A percentile compares a stretch with the other conserved stretches of the same genome.
Conservation (phyloP, 1,140 invertebrate genomes). For the Alviniconcha marisindica region DNA sequence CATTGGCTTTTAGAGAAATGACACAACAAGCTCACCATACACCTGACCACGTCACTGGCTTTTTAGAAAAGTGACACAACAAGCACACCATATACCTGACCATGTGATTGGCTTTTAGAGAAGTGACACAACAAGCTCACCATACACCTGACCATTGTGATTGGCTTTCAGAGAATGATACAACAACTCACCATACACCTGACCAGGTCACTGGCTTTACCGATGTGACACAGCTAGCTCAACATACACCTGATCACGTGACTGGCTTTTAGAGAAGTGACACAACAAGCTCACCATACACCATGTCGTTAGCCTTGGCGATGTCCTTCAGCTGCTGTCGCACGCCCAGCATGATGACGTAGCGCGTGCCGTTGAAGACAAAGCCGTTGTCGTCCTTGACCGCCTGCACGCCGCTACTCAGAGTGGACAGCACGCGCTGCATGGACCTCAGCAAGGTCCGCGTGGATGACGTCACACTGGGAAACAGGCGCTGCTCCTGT, state of each 20-base stretch:
- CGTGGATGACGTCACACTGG: neutral
- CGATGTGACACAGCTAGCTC: neutral
- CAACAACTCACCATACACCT: neutral
- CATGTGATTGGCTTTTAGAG: too few species aligned
- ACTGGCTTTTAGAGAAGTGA: neutral
- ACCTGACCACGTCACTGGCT: too few species aligned
- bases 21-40: too few species aligned
- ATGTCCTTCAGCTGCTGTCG: constrained; percentile 39
- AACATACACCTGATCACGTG: neutral
- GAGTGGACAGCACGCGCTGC: constrained; percentile 21
- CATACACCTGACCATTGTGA: too few species aligned
- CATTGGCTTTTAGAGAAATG: too few species aligned
- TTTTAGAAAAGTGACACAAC: too few species aligned
- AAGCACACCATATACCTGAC: too few species aligned
- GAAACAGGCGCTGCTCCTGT: constrained; percentile 35
- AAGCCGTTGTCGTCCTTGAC: constrained; percentile 39
- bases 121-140: too few species aligned
- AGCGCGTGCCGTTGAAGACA: constrained; percentile 50
- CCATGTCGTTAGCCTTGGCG: constrained; percentile 44
- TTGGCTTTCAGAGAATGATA: neutral
- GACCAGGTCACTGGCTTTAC: neutral
- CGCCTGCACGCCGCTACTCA: neutral
- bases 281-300: constrained; percentile 39
- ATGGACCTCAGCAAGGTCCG: constrained; percentile 25
- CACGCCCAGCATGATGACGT: constrained; percentile 49